These are phyloP conservation scores for Psilopogon haemacephalus DNA, from an alignment of 2,113 vertebrate genomes.

Conservation along the genomic window DNA sequence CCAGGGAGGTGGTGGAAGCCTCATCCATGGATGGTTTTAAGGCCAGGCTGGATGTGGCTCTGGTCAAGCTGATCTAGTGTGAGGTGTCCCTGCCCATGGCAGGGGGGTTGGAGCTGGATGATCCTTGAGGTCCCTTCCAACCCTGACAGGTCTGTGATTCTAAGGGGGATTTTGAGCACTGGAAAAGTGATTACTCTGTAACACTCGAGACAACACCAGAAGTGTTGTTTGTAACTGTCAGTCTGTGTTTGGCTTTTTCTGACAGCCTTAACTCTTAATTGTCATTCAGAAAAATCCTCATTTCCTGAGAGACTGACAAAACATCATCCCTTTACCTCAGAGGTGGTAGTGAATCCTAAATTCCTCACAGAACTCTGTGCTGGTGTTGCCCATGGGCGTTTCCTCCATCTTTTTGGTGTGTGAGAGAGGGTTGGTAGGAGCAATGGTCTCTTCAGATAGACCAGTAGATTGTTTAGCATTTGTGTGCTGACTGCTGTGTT, in stretches of 20 bases:
- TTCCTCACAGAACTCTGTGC: no score
- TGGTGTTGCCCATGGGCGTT: neutral
- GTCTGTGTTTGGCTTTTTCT: neutral
- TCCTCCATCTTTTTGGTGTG: neutral
- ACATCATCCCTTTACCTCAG: neutral
- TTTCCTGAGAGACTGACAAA: neutral
- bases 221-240: neutral
- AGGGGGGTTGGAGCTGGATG: no score
- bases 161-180: neutral
- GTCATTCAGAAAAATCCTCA: neutral
- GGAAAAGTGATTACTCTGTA: neutral
- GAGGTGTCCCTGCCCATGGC: no score
- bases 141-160: no score
- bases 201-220: neutral
- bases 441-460: neutral
- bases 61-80: no score
- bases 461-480: neutral
- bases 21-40: no score
- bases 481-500: neutral
- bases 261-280: neutral
- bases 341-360: accelerated
- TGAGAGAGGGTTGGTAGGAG: neutral
- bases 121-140: no score
- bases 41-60: no score
- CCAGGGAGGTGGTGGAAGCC: no score